Percentiles rank a stretch among this genome's conserved stretches.
Evolutionary conservation across 1,140 invertebrate species (phyloP).

Genomic region (Palaemon carinicauda): DNA sequence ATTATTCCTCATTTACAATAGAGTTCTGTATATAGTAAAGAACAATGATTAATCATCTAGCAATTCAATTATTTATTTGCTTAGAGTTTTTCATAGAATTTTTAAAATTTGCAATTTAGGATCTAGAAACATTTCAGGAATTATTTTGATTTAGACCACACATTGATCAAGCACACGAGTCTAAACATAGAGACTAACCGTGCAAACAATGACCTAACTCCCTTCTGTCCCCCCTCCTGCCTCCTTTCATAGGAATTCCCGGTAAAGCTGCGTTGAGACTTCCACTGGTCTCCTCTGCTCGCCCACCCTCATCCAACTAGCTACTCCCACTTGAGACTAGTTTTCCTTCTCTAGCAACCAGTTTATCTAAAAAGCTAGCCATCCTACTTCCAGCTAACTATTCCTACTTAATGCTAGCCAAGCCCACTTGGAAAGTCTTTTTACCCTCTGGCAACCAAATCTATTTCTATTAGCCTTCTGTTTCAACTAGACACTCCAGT

Average conservation of each 20-base stretch:
- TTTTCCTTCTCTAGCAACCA: no score
- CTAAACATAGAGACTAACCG: background rate
- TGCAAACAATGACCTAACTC: constrained; percentile 29
- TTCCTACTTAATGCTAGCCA: background rate
- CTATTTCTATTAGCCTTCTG: background rate
- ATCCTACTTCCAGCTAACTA: background rate
- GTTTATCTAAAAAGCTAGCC: no score
- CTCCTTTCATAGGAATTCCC: constrained; percentile 38
- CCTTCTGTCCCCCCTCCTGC: constrained; percentile 43
- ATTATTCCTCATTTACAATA: no score
- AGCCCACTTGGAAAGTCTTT: background rate
- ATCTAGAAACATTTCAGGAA: background rate
- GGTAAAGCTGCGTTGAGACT: constrained; percentile 20
- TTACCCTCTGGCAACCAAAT: background rate
- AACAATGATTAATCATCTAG: no score
- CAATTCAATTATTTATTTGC: background rate
- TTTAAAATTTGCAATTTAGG: background rate
- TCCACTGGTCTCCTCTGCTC: constrained; percentile 18
- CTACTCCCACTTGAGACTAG: background rate
- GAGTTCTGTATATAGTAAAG: no score
- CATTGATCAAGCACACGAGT: background rate
- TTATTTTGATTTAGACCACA: background rate
- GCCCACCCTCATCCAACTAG: background rate
- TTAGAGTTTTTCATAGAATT: background rate
- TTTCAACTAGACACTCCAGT: background rate